phyloP scores from a whole-genome alignment of 2,888 invertebrate genomes.

The Megalurothrips usitatus region DNA sequence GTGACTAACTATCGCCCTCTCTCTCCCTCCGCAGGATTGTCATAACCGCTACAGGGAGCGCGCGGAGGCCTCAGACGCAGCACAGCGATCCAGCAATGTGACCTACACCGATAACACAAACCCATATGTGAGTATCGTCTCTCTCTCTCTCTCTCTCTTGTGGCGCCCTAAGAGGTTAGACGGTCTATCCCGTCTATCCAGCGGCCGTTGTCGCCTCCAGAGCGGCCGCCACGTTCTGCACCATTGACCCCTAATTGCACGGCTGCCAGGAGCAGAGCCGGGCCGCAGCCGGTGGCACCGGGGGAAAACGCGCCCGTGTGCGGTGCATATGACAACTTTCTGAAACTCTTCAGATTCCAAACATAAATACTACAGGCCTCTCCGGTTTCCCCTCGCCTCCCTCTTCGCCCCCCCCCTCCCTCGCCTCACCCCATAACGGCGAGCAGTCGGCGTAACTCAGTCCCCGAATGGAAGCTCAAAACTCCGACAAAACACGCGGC shows the following conservation, averaged over 20 bases:
- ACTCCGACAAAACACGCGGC: conserved; percentile 8
- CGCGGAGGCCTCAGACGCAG: not conserved
- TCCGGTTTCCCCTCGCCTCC: conserved; percentile 35
- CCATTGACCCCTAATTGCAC: conserved; percentile 11
- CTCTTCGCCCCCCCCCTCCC: conserved; percentile 31
- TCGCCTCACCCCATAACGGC: not conserved
- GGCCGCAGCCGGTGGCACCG: too few species aligned
- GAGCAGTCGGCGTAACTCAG: conserved; percentile 14
- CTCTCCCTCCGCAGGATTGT: not conserved
- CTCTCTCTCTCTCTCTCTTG: too few species aligned
- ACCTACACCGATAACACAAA: conserved; percentile 13
- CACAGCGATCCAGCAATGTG: not conserved
- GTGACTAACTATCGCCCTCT: not conserved
- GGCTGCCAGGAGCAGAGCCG: conserved; percentile 3
- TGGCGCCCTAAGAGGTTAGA: too few species aligned
- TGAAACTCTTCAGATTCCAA: too few species aligned
- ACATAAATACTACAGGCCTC: conserved; percentile 30
- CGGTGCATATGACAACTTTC: too few species aligned
- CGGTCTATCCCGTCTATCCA: too few species aligned
- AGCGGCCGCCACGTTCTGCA: not conserved
- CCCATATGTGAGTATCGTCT: conserved; percentile 13
- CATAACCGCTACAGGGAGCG: not conserved
- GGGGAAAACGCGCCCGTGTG: too few species aligned
- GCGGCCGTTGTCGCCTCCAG: not conserved
- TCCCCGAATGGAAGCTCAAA: conserved; percentile 11